These are phyloP conservation scores for Halcyon smyrnensis DNA, from an alignment of 2,797 vertebrate genomes.

Conservation along the genomic window DNA sequence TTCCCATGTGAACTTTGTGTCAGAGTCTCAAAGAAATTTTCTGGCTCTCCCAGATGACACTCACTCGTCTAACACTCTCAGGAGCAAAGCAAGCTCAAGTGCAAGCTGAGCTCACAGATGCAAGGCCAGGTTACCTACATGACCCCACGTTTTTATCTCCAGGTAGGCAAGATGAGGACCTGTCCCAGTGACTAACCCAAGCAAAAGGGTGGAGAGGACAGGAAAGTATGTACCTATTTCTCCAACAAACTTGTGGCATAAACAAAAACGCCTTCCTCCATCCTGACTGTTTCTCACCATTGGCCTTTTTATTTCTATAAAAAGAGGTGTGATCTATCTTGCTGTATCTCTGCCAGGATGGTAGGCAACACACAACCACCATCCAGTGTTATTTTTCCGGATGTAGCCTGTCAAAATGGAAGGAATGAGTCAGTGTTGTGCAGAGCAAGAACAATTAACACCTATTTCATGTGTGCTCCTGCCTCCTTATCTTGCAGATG, in stretches of 20 bases:
- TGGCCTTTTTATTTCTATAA: not conserved
- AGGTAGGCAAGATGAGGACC: not conserved
- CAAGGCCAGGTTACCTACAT: not conserved
- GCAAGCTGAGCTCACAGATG: not conserved
- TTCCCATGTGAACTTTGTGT: not conserved
- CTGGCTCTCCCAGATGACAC: not conserved
- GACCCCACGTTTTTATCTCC: rapidly evolving
- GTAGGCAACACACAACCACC: not conserved
- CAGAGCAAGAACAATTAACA: not conserved
- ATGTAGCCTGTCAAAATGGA: not conserved
- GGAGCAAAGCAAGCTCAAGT: not conserved
- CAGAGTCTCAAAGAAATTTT: not conserved
- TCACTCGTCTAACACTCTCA: rapidly evolving
- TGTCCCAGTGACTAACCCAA: not conserved
- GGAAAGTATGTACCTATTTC: not conserved
- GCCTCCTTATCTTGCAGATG: not conserved
- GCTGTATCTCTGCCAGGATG: not conserved
- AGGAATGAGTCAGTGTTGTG: conserved; percentile 2
- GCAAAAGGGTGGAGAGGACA: not conserved
- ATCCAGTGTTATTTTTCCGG: not conserved
- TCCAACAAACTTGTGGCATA: not conserved
- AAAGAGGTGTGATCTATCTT: not conserved
- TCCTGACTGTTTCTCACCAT: not conserved
- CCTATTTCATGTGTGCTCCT: not conserved
- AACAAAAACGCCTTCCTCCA: not conserved